Evolutionary conservation across 2,113 vertebrate species (phyloP).

Genomic region (Toxostoma redivivum): DNA sequence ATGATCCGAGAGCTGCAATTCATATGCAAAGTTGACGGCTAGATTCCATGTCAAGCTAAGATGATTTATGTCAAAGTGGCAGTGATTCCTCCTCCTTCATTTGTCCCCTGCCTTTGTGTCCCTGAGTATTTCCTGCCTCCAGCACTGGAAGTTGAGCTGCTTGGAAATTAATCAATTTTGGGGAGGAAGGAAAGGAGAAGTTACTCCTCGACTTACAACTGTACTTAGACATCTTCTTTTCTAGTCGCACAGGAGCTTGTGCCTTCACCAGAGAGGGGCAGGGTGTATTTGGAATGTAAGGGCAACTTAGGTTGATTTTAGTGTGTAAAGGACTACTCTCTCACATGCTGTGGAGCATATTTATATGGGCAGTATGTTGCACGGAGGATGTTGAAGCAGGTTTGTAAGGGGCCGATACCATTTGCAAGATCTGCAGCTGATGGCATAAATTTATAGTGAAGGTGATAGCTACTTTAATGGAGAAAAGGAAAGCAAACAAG

Average conservation of each 20-base stretch:
- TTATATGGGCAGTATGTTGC: background rate
- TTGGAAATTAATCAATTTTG: rapidly evolving
- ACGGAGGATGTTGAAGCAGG: background rate
- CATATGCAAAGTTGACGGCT: background rate
- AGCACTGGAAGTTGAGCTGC: background rate
- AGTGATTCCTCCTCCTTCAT: background rate
- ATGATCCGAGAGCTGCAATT: background rate
- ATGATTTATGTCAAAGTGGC: background rate
- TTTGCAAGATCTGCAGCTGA: background rate
- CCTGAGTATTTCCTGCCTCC: background rate
- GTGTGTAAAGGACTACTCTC: background rate
- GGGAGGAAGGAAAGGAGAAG: background rate
- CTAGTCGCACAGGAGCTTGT: background rate
- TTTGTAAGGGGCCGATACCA: background rate
- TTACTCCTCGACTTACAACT: background rate
- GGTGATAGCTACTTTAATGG: background rate
- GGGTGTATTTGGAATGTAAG: background rate
- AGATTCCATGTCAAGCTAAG: background rate
- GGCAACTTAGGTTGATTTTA: background rate
- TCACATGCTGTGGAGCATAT: background rate
- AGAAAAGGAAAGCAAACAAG: background rate
- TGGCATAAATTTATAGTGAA: background rate
- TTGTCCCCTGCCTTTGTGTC: background rate
- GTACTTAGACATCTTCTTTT: background rate
- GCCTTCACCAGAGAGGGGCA: background rate